phyloP scores from a whole-genome alignment of 2,113 vertebrate species.

The Callocephalon fimbriatum region DNA sequence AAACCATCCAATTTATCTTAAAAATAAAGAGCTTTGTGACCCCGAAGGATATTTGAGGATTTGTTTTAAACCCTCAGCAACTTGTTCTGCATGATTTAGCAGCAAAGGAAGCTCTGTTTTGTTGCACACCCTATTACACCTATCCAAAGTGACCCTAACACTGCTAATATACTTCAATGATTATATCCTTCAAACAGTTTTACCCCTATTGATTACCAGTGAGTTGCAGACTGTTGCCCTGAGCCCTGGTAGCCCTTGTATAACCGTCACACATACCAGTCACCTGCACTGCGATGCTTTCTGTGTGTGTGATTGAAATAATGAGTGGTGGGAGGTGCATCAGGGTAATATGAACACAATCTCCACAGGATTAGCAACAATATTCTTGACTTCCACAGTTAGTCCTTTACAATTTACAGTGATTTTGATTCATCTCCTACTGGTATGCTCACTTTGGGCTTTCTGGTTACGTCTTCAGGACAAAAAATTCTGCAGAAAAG shows the following conservation, averaged over 20 bases:
- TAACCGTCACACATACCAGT: not conserved
- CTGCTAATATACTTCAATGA: constrained; percentile 4
- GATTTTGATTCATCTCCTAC: constrained; percentile 18
- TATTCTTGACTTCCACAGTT: not conserved
- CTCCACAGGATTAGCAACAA: constrained; percentile 29
- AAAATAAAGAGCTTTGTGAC: constrained; percentile 54
- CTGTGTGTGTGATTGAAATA: constrained; percentile 57
- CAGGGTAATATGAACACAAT: constrained; percentile 37
- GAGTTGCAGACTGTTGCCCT: constrained; percentile 12
- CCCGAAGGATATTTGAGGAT: constrained; percentile 37
- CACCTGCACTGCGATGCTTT: constrained; percentile 53
- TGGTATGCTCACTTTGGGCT: not conserved
- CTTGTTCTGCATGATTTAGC: constrained; percentile 47
- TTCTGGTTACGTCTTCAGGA: constrained; percentile 57
- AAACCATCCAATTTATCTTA: constrained; percentile 42
- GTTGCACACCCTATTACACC: constrained; percentile 42
- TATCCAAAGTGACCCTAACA: constrained; percentile 38
- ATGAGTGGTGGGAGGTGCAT: constrained; percentile 35
- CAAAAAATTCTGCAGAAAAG: constrained; percentile 48
- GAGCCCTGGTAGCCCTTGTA: not conserved
- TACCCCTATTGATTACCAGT: not conserved
- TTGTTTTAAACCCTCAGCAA: constrained; percentile 57
- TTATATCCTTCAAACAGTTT: constrained; percentile 23
- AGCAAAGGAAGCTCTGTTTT: constrained; percentile 19
- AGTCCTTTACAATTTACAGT: not conserved